Evolutionary conservation across 2,797 vertebrate species (phyloP), one percentile per base, ranked within the genome.

Genomic region (Cheirogaleus major): DNA sequence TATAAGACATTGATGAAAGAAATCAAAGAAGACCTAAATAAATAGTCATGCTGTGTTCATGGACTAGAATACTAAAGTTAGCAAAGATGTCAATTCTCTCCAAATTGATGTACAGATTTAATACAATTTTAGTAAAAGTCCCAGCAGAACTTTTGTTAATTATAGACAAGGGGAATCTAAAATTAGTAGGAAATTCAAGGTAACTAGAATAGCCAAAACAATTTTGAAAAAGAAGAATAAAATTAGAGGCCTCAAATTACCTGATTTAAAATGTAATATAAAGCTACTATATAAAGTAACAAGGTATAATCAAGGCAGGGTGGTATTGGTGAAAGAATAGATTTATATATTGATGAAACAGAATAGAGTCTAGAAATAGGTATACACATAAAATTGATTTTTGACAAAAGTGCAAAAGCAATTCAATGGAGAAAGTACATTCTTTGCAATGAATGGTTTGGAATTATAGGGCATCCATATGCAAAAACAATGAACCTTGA

Each of bases 11-110:
- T 85, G 67, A 75, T 41, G 45, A 95, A 67, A 96, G 20, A 76
- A 86, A 90, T 76, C 35, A 82, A 93, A 90, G 35, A 35, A 89
- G 38, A 43, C 59, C 80, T 90, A 50, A 92, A 84, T 73, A 67
- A 87, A 72, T 70, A 81, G 22, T 63, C 1, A 85, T 67, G 30
- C 38, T 43, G 57, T 52, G 43, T 75, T 95, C 11, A 13, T 69
- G 15, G 35, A 93, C 52, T 95, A 45, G n/a, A 95, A 80, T 48
- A 48, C 43, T 83, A 83, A 84, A 55, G 25, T 59, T 59, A 59
- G 70, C 50, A 85, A 89, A 89, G 30, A 35, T 89, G n/a, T 92
- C 55, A 43, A 27, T 83, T 92, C 57, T 79, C 32, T 69, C 32
- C 38, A 78, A 52, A 91, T 22, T 35, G 32, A 63, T 70, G 32